A percentile compares a stretch with the other conserved stretches of the same genome.
These are phyloP conservation scores for Malurus leucopterus DNA, from an alignment of 2,797 vertebrate genomes.

Conservation along the genomic window DNA sequence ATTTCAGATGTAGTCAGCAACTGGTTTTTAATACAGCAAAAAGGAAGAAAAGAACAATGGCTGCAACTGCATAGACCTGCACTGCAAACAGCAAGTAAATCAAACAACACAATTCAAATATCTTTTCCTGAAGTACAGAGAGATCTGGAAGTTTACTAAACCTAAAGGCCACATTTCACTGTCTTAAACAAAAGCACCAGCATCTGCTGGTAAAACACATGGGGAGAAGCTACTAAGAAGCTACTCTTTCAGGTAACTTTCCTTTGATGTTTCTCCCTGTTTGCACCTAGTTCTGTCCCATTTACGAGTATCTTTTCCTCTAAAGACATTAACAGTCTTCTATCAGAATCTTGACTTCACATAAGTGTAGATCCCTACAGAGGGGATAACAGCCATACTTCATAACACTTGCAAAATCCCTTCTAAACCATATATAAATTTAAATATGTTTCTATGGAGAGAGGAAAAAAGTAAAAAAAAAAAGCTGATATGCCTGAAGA, in stretches of 20 bases:
- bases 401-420: neutral
- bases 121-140: too few species aligned
- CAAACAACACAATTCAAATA: neutral
- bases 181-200: neutral
- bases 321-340: neutral
- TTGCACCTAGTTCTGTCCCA: neutral
- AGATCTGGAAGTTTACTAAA: neutral
- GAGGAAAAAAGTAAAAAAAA: neutral
- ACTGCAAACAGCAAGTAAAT: neutral
- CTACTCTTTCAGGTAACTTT: neutral
- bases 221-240: neutral
- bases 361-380: neutral
- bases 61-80: neutral
- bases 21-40: neutral
- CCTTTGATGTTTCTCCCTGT: rapidly evolving
- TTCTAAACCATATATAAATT: neutral
- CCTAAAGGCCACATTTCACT: neutral
- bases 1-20: neutral
- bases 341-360: neutral
- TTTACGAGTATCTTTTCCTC: neutral
- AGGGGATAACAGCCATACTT: neutral
- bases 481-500: neutral
- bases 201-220: neutral
- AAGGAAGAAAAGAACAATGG: neutral
- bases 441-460: neutral